phyloP scores from a whole-genome alignment of 2,888 invertebrate species.

The Junonia oenone region DNA sequence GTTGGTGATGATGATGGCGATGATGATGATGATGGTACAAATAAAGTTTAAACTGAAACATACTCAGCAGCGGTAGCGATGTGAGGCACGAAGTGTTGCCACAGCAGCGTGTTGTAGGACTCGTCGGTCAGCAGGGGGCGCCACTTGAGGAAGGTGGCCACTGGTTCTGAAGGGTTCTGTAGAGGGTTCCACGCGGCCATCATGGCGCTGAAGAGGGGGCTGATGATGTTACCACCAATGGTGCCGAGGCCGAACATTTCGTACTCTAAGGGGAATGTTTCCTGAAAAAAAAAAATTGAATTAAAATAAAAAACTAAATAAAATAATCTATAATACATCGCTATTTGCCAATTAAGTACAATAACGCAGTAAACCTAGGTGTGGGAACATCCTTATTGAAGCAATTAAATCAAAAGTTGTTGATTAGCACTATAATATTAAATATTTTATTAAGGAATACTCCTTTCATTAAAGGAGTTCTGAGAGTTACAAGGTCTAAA shows the following conservation, averaged over 20 bases:
- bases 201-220: conserved; percentile 88
- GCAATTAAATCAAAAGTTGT: too few relatives aligned
- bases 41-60: neutral
- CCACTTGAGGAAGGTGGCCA: conserved; percentile 85
- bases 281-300: conserved; percentile 40
- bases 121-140: conserved; percentile 81
- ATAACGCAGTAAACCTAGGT: too few relatives aligned
- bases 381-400: too few relatives aligned
- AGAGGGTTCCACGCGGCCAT: conserved; percentile 90
- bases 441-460: too few relatives aligned
- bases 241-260: conserved; percentile 90
- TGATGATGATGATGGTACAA: too few relatives aligned
- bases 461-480: too few relatives aligned
- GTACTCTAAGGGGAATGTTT: conserved; percentile 81
- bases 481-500: too few relatives aligned
- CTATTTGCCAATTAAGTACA: too few relatives aligned
- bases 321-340: too few relatives aligned
- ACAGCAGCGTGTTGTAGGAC: conserved; percentile 90
- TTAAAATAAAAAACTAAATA: too few relatives aligned
- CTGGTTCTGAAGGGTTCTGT: conserved; percentile 81
- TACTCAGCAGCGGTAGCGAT: conserved; percentile 85
- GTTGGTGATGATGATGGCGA: too few relatives aligned
- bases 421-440: too few relatives aligned
- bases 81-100: conserved; percentile 95
- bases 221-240: conserved; percentile 90